Base-by-base conservation (phyloP, 2,113 vertebrate genomes). In the Lates calcarifer region DNA sequence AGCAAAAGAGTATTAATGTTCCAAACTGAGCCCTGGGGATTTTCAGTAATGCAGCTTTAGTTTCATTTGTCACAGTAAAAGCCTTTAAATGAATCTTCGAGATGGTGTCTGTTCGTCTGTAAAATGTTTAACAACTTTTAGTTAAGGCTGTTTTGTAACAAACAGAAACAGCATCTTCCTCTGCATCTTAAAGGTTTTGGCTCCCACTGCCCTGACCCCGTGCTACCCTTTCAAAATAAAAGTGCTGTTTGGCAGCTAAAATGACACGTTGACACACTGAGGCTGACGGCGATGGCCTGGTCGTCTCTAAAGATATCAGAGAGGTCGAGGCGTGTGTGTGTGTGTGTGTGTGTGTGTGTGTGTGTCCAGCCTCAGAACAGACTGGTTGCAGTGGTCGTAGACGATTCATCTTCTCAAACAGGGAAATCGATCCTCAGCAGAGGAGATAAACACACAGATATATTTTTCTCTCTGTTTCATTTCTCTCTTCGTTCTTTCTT, bases 161-260 rank as follows among this genome's bases (percentile, higher is more conserved):
- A 7, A 35, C 4, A 35, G 33, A 6, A 47, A 20, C 17, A 47
- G 6, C 41, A 20, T 18, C 45, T 7, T 43, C 10, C 13, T 43
- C 41, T 43, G 41, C 43, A 33, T 49, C 28, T 15, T 51, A 9
- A 33, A n/a, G 18, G 33, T 7, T 65, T 65, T 33, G 26, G 26
- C 9, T 8, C 28, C 28, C 12, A 31, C 0, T 2, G 29, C 18
- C 7, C 66, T 11, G 41, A 66, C 26, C 41, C 29, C 1, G 1
- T 5, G 66, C n/a, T 11, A 6, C 45, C 47, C 55, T 45, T 72
- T 72, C 69, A 60, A 58, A 72, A 72, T 58, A 60, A 49, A 74
- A 49, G 41, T 2, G 9, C 12, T 17, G 17, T 31, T 22, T 31
- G 28, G 39, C 56, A 60, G 67, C 24, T 43, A 2, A 58, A 58